Base-by-base conservation (phyloP, 2,888 invertebrate species). In the Eueremaeus valkanovi region DNA sequence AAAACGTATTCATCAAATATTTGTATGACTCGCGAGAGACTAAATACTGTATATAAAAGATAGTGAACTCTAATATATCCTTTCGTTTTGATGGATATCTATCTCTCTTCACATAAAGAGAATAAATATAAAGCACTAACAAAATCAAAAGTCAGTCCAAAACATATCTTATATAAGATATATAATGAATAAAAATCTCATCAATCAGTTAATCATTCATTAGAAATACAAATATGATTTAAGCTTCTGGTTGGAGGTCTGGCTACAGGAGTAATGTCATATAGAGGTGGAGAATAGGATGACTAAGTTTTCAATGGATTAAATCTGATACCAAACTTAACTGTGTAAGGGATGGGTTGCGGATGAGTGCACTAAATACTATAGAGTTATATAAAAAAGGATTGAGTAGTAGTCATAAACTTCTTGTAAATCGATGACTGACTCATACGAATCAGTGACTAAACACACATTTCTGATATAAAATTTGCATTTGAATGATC, bases 1-100 rank as follows among this genome's bases (percentile, higher is more conserved):
- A 40, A 3, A 68, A 68, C 29, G 21, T 40, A 68, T 68, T 68
- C 68, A 68, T 40, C 68, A 68, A 68, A 68, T 68, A 68, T 68
- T 68, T 40, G 68, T 68, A 40, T 68, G 61, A 61, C 61, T 61
- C 31, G 31, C 33, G 31, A 31, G 11, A 13, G 31, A 61, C 31
- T 61, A 61, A 13, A 21, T 21, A 21, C 21, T 8, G 3, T 21
- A 3, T 11, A 21, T 55, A 13, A 55, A 24, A 55, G 13, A 55
- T 55, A 21, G 24, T 24, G 24, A 55, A 13, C 24, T 55, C 11
- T 49, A n/a, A 49, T 49, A 49, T 49, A 49, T 49, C 21, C 21
- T 49, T 49, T 49, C 49, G 21, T 49, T 49, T n/a, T 49, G n/a
- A n/a, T n/a, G 5, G n/a, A 5, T 21, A 3, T 49, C 49, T n/a